Percentiles rank a stretch among this genome's conserved stretches.
Conservation (phyloP, 2,113 vertebrate species). For the Ameiurus melas region DNA sequence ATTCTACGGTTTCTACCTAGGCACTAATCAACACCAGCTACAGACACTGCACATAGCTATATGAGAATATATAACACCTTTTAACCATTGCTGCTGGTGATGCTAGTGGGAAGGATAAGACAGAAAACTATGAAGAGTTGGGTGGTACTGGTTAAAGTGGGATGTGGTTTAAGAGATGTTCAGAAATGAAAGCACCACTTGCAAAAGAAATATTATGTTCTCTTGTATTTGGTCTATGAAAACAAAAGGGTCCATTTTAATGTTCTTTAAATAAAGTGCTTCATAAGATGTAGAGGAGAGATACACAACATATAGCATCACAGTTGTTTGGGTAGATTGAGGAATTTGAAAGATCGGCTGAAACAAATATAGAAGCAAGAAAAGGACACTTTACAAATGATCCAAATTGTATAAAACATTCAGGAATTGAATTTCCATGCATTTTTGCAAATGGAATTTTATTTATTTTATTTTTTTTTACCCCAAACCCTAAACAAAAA, state of each 20-base stretch:
- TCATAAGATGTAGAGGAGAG: constrained; percentile 25
- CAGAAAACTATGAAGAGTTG: not conserved
- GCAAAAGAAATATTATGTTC: not conserved
- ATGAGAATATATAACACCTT: constrained; percentile 13
- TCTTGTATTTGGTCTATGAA: constrained; percentile 37
- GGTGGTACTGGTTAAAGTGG: not conserved
- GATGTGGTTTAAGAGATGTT: not conserved
- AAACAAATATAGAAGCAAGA: constrained; percentile 1
- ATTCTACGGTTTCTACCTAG: constrained; percentile 46
- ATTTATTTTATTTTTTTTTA: not conserved
- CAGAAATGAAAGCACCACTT: constrained; percentile 6
- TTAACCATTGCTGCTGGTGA: not conserved
- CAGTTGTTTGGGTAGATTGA: not conserved
- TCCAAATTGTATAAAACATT: not conserved
- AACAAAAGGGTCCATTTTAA: constrained; percentile 5
- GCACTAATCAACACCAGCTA: constrained; percentile 46
- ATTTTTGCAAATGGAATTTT: constrained; percentile 14
- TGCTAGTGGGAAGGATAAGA: not conserved
- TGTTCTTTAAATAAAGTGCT: constrained; percentile 52
- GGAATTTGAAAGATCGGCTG: not conserved
- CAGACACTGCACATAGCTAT: constrained; percentile 39
- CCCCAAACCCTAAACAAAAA: constrained; percentile 5
- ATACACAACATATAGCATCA: constrained; percentile 30
- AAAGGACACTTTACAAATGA: not conserved
- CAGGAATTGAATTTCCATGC: not conserved